Base-by-base conservation (phyloP, 1,140 invertebrate species). In the Drepana arcuata region DNA sequence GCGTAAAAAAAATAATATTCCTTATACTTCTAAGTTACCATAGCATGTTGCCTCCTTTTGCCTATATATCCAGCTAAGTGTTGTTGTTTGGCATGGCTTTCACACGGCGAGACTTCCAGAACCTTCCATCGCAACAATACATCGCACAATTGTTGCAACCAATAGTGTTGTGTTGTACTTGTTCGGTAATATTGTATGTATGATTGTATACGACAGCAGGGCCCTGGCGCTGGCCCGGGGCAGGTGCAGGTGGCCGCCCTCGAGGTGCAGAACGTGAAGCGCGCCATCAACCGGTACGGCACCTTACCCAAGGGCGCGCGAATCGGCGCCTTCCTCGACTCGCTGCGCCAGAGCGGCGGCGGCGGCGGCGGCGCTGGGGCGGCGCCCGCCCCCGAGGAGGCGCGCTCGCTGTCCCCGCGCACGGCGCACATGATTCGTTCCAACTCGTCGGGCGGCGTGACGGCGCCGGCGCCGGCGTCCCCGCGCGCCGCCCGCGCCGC, bases 241-340 rank as follows among this genome's bases (percentile, higher is more conserved):
- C n/a, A n/a, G n/a, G 89, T 93, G 11, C 88, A 90, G 68, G 93
- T 96, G 34, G 94, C 93, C 46, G 93, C 95, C 9, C 84, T 99
- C 41, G 96, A 98, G 84, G 95, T 97, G 47, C 94, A 97, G 80
- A 98, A 98, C 86, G 95, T 99, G 34, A 94, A 96, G 63, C 90
- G 95, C 50, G 95, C 95, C 3, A 97, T 98, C 36, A 97, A 95
- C 81, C 88, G 95, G n/a, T 99, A 98, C 71, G 97, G 97, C 2
- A 99, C 97, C 7, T 68, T 96, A 40, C 97, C 97, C 0, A 99
- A 99, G 83, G 95, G 94, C 29, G 94, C 95, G 7, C 87, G 96
- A 16, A 98, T 98, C 51, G 96, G 96, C 7, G 96, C 96, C 0
- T 99, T 96, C 75, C 82, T 99, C 9, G 96, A 98, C 63, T 98